Evolutionary conservation across 2,113 vertebrate genomes (phyloP), one percentile per base, ranked within the genome.

Genomic region (Caranx ignobilis): DNA sequence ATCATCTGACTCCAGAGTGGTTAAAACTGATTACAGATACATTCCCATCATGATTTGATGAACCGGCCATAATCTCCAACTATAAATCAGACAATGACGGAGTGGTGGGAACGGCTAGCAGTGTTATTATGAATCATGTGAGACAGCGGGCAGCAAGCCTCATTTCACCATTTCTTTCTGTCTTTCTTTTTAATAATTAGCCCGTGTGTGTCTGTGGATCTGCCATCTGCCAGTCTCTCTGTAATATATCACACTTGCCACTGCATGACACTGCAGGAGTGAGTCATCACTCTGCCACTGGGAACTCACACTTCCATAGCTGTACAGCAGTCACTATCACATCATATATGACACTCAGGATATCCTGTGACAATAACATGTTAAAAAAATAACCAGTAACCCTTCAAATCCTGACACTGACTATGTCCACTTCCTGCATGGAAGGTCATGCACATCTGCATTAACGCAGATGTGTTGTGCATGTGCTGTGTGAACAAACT

Each of bases 221-320:
- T 34, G 13, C 34, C 13, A 18, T 69, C 48, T 68, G 39, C 64
- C 54, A 63, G 48, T 77, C 54, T 73, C 15, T 67, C 43, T 37
- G 50, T 48, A 10, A 70, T 34, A 39, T 13, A 57, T 68, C 37
- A 54, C 60, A 65, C 12, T 62, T 62, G 73, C 55, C 5, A 12
- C 47, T 77, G 66, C 21, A n/a, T 35, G 18, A 37, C 47, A 67
- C 62, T 64, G 67, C 61, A 57, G 50, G 50, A 54, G 43, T 81
- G 81, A 79, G 77, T 80, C 74, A 69, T 63, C 69, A 57, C 34
- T 10, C 69, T 32, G 63, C 10, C 43, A 34, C 41, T 41, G 35
- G 7, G 7, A 3, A 19, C 34, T 35, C 60, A 71, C 55, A 15
- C 45, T 54, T 45, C 32, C 56, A 72, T 31, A 9, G 37, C 47